Base-by-base conservation (phyloP, 2,113 vertebrate genomes). In the Anoplopoma fimbria region DNA sequence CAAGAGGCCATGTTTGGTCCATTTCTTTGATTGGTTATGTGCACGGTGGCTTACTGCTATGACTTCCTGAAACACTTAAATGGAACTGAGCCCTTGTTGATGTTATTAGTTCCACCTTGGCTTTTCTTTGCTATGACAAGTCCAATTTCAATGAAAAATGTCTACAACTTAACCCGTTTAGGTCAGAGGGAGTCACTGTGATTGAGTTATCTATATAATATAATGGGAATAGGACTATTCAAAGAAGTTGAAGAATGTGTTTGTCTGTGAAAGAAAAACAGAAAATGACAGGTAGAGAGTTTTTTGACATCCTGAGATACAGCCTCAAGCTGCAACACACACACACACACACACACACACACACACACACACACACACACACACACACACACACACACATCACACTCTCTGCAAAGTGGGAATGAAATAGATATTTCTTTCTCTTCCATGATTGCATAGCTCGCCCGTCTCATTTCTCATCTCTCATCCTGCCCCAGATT, bases 371-470 rank as follows among this genome's bases (percentile, higher is more conserved):
- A 53, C 62, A 73, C 69, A 58, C n/a, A n/a, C n/a, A n/a, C n/a
- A n/a, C n/a, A n/a, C n/a, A n/a, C n/a, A 61, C 53, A 42, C 42
- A 36, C 53, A 53, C 67, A 61, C 63, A 71, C 65, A 64, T 38
- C 36, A 9, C 45, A 17, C 45, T 17, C 9, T 23, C 57, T 49
- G 14, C 15, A 69, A 53, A 49, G 65, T 23, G 68, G 63, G 27
- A 77, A 62, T 64, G 61, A 69, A 87, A 64, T 23, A 15, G 77
- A 81, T 78, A 75, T 78, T 68, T 84, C 67, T 79, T 51, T 57
- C 29, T 83, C 68, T 13, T 38, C 49, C 31, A 19, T 40, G 68
- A 77, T 47, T 64, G 64, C 55, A 73, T 55, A 51, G 51, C 64
- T 72, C 2, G 2, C 70, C 42, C 12, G 5, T 69, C 58, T 77